These are phyloP conservation scores for Penelope pileata DNA, from an alignment of 2,113 vertebrate species.

Conservation along the genomic window DNA sequence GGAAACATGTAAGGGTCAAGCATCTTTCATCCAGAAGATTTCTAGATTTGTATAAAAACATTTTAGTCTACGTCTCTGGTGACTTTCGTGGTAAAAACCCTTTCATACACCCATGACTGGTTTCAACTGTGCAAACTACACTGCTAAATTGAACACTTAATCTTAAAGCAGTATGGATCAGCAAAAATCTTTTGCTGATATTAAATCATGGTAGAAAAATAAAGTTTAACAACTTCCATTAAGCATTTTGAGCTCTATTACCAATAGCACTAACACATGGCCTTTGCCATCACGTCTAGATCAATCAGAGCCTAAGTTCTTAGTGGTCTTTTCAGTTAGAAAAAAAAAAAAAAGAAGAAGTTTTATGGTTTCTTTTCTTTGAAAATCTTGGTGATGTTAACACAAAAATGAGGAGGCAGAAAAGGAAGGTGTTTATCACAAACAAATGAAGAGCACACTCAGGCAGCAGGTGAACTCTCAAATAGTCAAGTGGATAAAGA, in stretches of 20 bases:
- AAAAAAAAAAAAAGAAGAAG: background rate
- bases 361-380: background rate
- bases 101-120: background rate
- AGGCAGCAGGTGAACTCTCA: background rate
- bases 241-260: constrained; percentile 20
- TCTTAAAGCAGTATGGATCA: constrained; percentile 37
- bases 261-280: constrained; percentile 18
- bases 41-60: background rate
- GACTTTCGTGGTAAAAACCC: background rate
- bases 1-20: background rate
- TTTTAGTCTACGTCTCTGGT: background rate
- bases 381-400: background rate
- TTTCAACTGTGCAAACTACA: background rate
- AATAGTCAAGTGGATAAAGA: background rate
- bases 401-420: background rate
- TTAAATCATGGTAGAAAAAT: constrained; percentile 44
- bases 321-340: background rate
- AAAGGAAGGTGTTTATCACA: background rate
- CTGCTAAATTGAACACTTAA: constrained; percentile 7
- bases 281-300: background rate
- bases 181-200: constrained; percentile 28
- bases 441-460: background rate
- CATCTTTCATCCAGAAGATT: background rate
- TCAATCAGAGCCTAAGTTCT: constrained; percentile 5
- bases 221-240: constrained; percentile 36